Conservation (phyloP, 2,113 vertebrate species). For the Prinia subflava region DNA sequence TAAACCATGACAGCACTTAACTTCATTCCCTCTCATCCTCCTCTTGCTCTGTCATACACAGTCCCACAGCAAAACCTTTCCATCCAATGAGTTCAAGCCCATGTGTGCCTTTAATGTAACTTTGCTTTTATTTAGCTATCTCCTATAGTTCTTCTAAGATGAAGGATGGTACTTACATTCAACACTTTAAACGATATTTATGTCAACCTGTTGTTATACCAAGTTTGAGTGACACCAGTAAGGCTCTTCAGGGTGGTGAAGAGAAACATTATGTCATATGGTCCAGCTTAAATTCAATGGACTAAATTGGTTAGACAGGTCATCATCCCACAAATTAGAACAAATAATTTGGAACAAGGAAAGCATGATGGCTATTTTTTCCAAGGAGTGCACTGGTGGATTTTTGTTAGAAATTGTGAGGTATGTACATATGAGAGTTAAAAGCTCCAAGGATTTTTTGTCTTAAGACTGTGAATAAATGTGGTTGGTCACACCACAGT, state of each 20-base stretch:
- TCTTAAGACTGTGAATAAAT: not conserved
- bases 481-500: not conserved
- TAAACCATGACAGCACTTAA: not conserved
- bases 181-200: not conserved
- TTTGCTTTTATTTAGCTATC: not conserved
- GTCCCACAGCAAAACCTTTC: not conserved
- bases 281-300: not conserved
- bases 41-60: accelerated
- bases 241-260: not conserved
- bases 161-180: not conserved
- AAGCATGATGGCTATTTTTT: not conserved
- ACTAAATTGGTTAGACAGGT: not conserved
- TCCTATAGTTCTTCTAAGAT: not conserved
- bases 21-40: not conserved
- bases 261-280: not conserved
- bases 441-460: not conserved
- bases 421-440: not conserved
- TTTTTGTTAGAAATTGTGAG: not conserved
- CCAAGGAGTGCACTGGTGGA: not conserved
- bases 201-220: not conserved
- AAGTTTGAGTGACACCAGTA: not conserved
- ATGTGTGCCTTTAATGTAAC: not conserved
- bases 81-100: not conserved
- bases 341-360: not conserved
- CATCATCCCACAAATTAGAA: not conserved